Base-by-base conservation (phyloP, 1,140 invertebrate species). In the Aleiodes sp. region DNA sequence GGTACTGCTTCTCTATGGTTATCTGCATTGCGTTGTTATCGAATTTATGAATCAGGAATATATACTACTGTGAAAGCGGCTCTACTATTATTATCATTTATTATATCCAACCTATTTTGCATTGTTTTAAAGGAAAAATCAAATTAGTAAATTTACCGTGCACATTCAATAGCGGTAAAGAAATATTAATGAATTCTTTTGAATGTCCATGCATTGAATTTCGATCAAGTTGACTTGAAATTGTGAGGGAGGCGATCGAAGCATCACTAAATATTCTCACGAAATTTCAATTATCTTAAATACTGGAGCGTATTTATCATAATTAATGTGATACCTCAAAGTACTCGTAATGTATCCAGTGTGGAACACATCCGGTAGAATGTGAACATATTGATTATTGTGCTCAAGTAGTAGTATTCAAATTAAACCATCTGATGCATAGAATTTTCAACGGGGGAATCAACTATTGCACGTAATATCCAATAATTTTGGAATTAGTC, bases 401-500 rank as follows among this genome's bases (percentile, higher is more conserved):
- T 52, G 16, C 8, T 9, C 26, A n/a, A n/a, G 46, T 10, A 52
- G 46, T 9, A 9, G 46, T 16, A 24, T 4, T 9, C 16, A 8
- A 21, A 24, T 52, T 52, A 6, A 2, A 21, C 19, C 2, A 68
- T 19, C 10, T 26, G 31, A 46, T 62, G 52, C 16, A 12, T 9
- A 63, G 41, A 46, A 63, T 69, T 52, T 24, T n/a, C n/a, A n/a
- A n/a, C 64, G 60, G n/a, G 28, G 60, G 14, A 35, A 41, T 35
- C 4, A 10, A 35, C 4, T 6, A 35, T 35, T 10, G 33, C 4
- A 4, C 4, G 33, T 35, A 35, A 6, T 10, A 35, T 10, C 10
- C 33, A 10, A 10, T 35, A 35, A n/a, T n/a, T n/a, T n/a, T n/a
- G n/a, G n/a, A n/a, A n/a, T n/a, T n/a, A n/a, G n/a, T n/a, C n/a